Base-by-base conservation (phyloP, 2,888 invertebrate genomes). In the Neuroscelio doddi region DNA sequence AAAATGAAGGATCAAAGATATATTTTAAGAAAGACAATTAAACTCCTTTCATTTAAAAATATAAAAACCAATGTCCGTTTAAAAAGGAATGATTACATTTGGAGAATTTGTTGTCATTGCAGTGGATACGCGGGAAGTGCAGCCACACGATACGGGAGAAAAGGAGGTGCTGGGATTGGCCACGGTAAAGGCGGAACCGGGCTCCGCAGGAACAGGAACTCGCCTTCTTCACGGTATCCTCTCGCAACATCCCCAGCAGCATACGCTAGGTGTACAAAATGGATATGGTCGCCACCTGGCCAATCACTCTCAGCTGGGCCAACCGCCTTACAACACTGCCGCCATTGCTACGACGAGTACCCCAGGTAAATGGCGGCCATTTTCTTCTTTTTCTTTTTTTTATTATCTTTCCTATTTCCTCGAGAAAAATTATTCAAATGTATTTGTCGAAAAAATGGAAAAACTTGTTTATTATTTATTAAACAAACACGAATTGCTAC, bases 51-150 rank as follows among this genome's bases (percentile, higher is more conserved):
- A n/a, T n/a, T n/a, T n/a, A n/a, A n/a, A n/a, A n/a, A n/a, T n/a
- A n/a, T n/a, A n/a, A n/a, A n/a, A n/a, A n/a, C n/a, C n/a, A n/a
- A n/a, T n/a, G n/a, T n/a, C n/a, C n/a, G n/a, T n/a, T n/a, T n/a
- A n/a, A n/a, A n/a, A n/a, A n/a, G n/a, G n/a, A n/a, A n/a, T n/a
- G n/a, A n/a, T n/a, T n/a, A n/a, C n/a, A n/a, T n/a, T n/a, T n/a
- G n/a, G n/a, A n/a, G 64, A n/a, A n/a, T 47, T 64, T 65, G 63
- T 53, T 76, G 72, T 74, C 74, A 70, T 87, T 87, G 7, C 86
- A 89, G 89, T 89, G 85, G 91, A 91, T 72, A 90, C 91, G 36
- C 87, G 89, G 70, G 87, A 90, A 76, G 86, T 89, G 32, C 82
- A 82, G 62, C 77, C 80, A 24, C 79, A 78, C 15, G 77, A 77